A percentile compares a stretch with the other conserved stretches of the same genome.
Conservation (phyloP, 2,888 invertebrate genomes). For the Isotomurus palustris region DNA sequence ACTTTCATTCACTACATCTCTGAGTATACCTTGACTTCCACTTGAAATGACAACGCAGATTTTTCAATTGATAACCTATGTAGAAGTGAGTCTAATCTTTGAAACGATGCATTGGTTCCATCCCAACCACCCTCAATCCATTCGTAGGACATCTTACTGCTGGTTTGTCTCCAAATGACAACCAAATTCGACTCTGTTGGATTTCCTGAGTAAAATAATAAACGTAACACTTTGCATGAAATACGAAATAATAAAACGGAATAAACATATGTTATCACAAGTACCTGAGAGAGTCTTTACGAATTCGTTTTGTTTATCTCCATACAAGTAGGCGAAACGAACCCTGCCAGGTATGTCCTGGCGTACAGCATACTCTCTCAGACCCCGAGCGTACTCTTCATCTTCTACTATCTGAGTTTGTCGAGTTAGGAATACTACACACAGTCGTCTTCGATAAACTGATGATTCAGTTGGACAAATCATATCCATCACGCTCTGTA, state of each 20-base stretch:
- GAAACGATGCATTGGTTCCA: conserved; percentile 51
- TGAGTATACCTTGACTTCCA: conserved; percentile 37
- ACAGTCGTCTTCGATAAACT: conserved; percentile 65
- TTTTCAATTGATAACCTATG: conserved; percentile 55
- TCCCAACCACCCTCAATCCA: conserved; percentile 69
- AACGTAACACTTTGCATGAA: background rate
- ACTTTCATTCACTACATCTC: background rate
- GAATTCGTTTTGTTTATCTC: conserved; percentile 75
- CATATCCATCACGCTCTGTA: conserved; percentile 58
- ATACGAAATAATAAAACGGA: background rate
- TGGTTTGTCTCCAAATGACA: conserved; percentile 71
- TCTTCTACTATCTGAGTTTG: conserved; percentile 45
- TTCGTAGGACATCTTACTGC: conserved; percentile 81
- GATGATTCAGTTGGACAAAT: conserved; percentile 87
- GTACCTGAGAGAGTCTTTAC: conserved; percentile 64
- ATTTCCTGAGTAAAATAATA: conserved; percentile 19
- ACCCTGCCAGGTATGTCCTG: conserved; percentile 56
- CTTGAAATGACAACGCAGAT: conserved; percentile 35
- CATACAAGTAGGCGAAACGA: conserved; percentile 80
- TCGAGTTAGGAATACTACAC: conserved; percentile 72
- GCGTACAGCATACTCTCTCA: conserved; percentile 36
- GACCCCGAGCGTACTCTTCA: conserved; percentile 28
- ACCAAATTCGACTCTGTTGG: conserved; percentile 38
- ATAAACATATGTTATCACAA: conserved; percentile 18
- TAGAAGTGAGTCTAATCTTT: conserved; percentile 67